Evolutionary conservation across 2,113 vertebrate genomes (phyloP), one percentile per base, ranked within the genome.

Genomic region (Nycticebus coucang): DNA sequence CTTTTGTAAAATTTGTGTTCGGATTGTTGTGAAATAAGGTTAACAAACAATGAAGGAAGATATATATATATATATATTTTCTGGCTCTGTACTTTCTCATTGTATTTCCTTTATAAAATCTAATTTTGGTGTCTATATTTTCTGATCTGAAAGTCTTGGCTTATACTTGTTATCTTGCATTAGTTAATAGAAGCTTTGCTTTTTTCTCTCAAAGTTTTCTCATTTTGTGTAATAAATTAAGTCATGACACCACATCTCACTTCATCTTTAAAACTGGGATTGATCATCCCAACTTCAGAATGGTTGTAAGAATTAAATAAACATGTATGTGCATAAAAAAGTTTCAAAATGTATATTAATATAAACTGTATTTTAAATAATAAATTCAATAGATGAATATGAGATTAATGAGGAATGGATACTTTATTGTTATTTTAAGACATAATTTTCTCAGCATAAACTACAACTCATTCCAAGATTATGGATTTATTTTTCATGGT

Each of bases 341-440:
- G 12, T 33, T 80, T 15, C 13, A 78, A 87, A 81, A 83, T 62
- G 3, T 41, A n/a, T 53, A 53, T 28, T 62, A 83, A 62, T 68
- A 53, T 28, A 68, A 83, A 57, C 62, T 4, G 17, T 90, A 45
- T 85, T 96, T 24, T 12, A 78, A 96, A 69, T 24, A 95, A 62
- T 18, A 92, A 74, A 57, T 15, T 0, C 3, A 79, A 62, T 15
- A 85, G 69, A 82, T 90, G 22, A 87, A 60, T 91, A 62, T 71
- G 62, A 68, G 8, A 28, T 91, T 72, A 81, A n/a, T 92, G 19
- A 78, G 86, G 60, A 94, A 64, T 78, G 30, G 7, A 55, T 22
- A 68, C 78, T 55, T 82, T 21, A 69, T 81, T 91, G 18, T 4
- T 62, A 90, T 91, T 97, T 92, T 84, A 77, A 96, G 7, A 71